These are phyloP conservation scores for Apus apus DNA, from an alignment of 2,113 vertebrate genomes.

Conservation along the genomic window DNA sequence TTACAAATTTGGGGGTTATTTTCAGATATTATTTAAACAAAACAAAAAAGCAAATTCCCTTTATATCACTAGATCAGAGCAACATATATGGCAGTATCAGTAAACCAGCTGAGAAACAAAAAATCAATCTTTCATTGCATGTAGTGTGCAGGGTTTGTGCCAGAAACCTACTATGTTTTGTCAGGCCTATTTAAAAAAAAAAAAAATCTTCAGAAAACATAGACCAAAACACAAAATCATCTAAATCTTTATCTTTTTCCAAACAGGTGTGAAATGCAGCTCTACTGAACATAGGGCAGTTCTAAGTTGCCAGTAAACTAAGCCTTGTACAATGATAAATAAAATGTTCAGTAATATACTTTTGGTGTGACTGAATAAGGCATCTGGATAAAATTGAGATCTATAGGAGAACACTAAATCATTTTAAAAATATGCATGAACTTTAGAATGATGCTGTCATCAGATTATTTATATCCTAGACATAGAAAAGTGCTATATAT, in stretches of 20 bases:
- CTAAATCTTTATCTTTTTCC: not conserved
- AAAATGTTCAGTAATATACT: slow-evolving; percentile 7
- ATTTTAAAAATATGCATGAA: slow-evolving; percentile 35
- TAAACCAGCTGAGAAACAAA: not conserved
- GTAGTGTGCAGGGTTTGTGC: not conserved
- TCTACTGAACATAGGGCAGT: not conserved
- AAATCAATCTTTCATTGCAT: not conserved
- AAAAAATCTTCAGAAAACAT: not conserved
- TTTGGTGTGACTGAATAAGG: slow-evolving; percentile 15
- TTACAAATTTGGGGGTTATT: not conserved
- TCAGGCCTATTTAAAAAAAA: not conserved
- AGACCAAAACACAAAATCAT: not conserved
- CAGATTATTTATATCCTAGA: slow-evolving; percentile 16
- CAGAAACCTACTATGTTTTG: not conserved
- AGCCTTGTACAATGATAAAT: slow-evolving; percentile 14
- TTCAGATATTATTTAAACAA: not conserved
- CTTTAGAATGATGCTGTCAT: slow-evolving; percentile 38
- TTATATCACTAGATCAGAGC: not conserved
- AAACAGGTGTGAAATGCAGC: not conserved
- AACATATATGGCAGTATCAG: not conserved
- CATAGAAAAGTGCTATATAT: slow-evolving; percentile 6
- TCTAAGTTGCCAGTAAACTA: not conserved
- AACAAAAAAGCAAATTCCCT: not conserved
- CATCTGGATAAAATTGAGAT: slow-evolving; percentile 28
- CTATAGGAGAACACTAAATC: slow-evolving; percentile 4